phyloP scores from a whole-genome alignment of 1,140 invertebrate species.

The Euwallacea similis region DNA sequence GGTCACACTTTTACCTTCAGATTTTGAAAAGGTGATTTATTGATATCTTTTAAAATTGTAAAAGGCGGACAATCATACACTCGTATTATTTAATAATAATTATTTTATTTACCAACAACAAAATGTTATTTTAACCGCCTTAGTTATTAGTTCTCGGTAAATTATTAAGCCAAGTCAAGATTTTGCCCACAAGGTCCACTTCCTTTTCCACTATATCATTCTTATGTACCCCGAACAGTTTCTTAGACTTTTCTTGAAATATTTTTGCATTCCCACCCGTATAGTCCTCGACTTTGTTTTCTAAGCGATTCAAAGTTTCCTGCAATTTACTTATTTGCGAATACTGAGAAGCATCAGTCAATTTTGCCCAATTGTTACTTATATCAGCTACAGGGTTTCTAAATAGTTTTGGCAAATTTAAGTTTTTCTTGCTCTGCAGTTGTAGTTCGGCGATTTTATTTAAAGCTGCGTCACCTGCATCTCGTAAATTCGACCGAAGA shows the following conservation, averaged over 20 bases:
- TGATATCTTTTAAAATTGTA: too few species aligned
- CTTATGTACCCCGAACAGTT: constrained; percentile 34
- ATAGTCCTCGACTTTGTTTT: constrained; percentile 38
- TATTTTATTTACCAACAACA: too few species aligned
- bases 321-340: constrained; percentile 29
- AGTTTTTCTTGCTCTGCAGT: constrained; percentile 3
- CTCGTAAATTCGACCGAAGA: not conserved
- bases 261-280: constrained; percentile 34
- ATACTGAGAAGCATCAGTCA: constrained; percentile 12
- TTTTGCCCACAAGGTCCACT: constrained; percentile 30
- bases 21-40: too few species aligned
- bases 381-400: constrained; percentile 7
- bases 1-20: too few species aligned
- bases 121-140: not conserved
- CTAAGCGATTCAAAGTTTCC: constrained; percentile 37
- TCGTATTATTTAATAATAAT: too few species aligned
- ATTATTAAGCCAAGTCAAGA: constrained; percentile 28
- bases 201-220: constrained; percentile 34
- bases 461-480: not conserved
- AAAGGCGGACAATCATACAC: too few species aligned
- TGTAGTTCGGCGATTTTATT: not conserved
- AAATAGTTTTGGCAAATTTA: constrained; percentile 4
- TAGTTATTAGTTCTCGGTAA: constrained; percentile 8
- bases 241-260: constrained; percentile 34
- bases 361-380: constrained; percentile 12